phyloP scores from a whole-genome alignment of 1,140 invertebrate species.

The Linepithema humile region DNA sequence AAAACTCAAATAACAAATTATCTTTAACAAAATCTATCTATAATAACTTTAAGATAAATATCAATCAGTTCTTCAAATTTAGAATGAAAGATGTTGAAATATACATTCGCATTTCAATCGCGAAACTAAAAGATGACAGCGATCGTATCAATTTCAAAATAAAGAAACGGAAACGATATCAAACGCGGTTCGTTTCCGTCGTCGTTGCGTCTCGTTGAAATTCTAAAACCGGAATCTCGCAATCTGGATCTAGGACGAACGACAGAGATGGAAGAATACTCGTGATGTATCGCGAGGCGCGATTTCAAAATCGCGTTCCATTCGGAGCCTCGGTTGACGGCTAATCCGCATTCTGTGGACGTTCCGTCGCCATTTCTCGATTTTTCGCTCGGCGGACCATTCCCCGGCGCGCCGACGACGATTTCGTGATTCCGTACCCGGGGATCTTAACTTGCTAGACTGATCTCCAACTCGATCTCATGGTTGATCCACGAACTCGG shows the following conservation, averaged over 20 bases:
- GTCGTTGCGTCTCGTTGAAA: not conserved
- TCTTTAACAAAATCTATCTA: not conserved
- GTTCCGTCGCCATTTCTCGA: constrained; percentile 17
- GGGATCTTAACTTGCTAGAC: constrained; percentile 53
- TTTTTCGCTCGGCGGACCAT: constrained; percentile 32
- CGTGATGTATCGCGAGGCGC: constrained; percentile 37
- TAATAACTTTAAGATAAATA: not conserved
- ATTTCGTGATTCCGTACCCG: not conserved
- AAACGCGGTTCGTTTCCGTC: not conserved
- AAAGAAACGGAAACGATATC: not conserved
- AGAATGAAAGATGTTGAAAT: not conserved
- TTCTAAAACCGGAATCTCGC: not conserved
- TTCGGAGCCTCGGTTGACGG: not conserved
- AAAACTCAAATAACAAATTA: not conserved
- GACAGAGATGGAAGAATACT: not conserved
- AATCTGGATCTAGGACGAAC: not conserved
- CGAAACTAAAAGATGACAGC: not conserved
- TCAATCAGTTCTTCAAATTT: no score
- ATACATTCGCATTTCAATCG: not conserved
- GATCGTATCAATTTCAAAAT: not conserved
- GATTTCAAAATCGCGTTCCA: constrained; percentile 26
- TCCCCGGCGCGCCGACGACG: not conserved
- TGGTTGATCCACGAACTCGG: constrained; percentile 30
- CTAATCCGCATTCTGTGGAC: constrained; percentile 47
- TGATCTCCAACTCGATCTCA: constrained; percentile 7